phyloP scores from a whole-genome alignment of 2,797 vertebrate genomes.

The Periparus ater region DNA sequence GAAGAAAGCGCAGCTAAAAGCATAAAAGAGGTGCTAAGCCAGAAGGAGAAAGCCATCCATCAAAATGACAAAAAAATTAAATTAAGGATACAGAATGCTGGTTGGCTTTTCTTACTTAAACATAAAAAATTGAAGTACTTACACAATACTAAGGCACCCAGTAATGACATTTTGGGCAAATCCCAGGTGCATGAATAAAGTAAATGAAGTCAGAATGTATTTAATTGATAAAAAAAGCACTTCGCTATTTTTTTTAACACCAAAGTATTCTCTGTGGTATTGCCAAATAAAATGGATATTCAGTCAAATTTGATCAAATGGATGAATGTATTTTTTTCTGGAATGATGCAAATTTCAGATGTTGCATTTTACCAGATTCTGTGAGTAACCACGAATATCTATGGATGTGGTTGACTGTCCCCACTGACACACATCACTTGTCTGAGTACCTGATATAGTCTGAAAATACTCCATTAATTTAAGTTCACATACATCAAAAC shows the following conservation, averaged over 20 bases:
- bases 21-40: not conserved
- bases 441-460: not conserved
- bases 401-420: not conserved
- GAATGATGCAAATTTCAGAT: not conserved
- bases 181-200: not conserved
- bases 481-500: not conserved
- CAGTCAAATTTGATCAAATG: not conserved
- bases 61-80: not conserved
- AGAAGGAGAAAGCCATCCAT: not conserved
- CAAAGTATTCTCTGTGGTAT: not conserved
- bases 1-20: not conserved
- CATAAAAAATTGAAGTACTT: not conserved
- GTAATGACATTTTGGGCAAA: not conserved
- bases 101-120: not conserved
- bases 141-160: not conserved
- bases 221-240: not conserved
- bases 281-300: not conserved
- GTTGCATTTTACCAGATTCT: not conserved
- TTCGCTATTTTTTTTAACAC: not conserved
- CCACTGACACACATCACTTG: not conserved
- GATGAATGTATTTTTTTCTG: not conserved
- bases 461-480: not conserved
- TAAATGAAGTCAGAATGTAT: not conserved
- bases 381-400: not conserved
- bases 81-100: not conserved